Evolutionary conservation across 2,113 vertebrate species (phyloP), one percentile per base, ranked within the genome.

Genomic region (Cyanoramphus novaezelandiae): DNA sequence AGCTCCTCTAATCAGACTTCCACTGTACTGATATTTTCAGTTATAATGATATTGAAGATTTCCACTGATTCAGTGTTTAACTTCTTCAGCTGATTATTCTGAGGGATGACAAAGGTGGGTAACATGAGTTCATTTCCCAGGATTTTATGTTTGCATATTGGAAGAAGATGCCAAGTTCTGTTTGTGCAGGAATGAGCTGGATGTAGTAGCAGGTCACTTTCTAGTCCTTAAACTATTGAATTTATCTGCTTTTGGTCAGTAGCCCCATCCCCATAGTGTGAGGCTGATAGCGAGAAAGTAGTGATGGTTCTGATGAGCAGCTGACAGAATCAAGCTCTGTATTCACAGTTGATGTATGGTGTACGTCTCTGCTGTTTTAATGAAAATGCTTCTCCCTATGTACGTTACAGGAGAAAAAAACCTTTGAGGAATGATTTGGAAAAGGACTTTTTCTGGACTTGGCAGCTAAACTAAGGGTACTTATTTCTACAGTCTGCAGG

Each of bases 231-330:
- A 82, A 75, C 28, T 28, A 18, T 0, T 53, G 11, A 17, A 13
- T 82, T 90, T 68, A 31, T 79, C 33, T 3, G 1, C 0, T n/a
- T 57, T 88, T 59, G 82, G 33, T 62, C 50, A 44, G 53, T 47
- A 60, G 5, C 13, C 4, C 12, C 6, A 2, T 93, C 4, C 33
- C 17, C 3, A 2, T 3, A 35, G 64, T 2, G 1, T 55, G 50
- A 29, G 31, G 60, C 35, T 81, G 64, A 6, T 60, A 60, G 7
- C 43, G 74, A 63, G 49, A 52, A 53, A 17, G 37, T 17, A 21
- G 15, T 52, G 68, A n/a, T 69, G 60, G 31, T 44, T 91, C 49
- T 37, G 27, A 7, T 14, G 18, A 82, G 62, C 69, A 49, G 50
- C 53, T 59, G 47, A 7, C 17, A 69, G 76, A 12, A 64, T 57